A percentile compares a stretch with the other conserved stretches of the same genome.
Evolutionary conservation across 2,113 vertebrate species (phyloP).

Genomic region (Spea multiplicata): DNA sequence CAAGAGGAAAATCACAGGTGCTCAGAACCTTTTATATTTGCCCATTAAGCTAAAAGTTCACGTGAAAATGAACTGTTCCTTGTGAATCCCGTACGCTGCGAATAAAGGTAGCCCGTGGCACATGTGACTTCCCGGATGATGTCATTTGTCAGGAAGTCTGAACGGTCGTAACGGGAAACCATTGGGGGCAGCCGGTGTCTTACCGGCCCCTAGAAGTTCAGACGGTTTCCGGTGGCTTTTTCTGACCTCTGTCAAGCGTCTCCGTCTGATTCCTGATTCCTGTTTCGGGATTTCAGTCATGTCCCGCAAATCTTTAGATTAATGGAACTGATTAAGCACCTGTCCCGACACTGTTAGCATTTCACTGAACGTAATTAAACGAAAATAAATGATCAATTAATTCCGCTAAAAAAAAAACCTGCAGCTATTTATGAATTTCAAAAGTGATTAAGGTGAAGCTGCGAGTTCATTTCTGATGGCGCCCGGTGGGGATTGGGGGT

Average conservation of each 20-base stretch:
- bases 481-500: background rate
- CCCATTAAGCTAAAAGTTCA: too few species aligned
- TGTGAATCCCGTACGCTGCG: too few species aligned
- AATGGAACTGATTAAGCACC: conserved; percentile 35
- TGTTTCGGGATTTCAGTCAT: conserved; percentile 15
- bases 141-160: too few species aligned
- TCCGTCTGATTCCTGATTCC: conserved; percentile 7
- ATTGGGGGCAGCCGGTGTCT: too few species aligned
- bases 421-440: conserved; percentile 14
- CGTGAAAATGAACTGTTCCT: too few species aligned
- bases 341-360: conserved; percentile 3
- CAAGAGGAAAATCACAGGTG: too few species aligned
- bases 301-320: conserved; percentile 5
- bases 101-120: too few species aligned
- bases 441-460: conserved; percentile 27
- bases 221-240: too few species aligned
- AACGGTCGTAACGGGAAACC: too few species aligned
- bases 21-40: too few species aligned
- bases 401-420: background rate
- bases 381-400: conserved; percentile 13
- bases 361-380: conserved; percentile 20
- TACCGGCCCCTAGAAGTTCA: too few species aligned
- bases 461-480: conserved; percentile 31
- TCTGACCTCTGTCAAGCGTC: background rate
- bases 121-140: too few species aligned